phyloP scores from a whole-genome alignment of 2,797 vertebrate species.

The Echeneis naucrates region DNA sequence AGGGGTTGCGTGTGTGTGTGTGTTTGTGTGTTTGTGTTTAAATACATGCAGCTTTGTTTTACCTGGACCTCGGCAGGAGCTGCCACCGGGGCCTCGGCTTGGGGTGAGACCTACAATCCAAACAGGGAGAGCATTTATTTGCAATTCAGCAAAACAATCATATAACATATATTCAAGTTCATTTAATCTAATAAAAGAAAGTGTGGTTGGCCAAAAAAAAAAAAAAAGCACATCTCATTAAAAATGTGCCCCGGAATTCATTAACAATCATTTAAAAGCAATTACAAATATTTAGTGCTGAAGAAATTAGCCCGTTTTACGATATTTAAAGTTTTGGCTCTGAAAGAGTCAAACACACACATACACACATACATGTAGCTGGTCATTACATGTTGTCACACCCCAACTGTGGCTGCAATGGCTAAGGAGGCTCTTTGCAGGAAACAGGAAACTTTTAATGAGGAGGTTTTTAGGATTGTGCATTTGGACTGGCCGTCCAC shows the following conservation, averaged over 20 bases:
- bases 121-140: slow-evolving; percentile 11
- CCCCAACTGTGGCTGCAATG: slow-evolving; percentile 11
- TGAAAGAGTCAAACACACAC: slow-evolving; percentile 28
- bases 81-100: slow-evolving; percentile 41
- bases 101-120: slow-evolving; percentile 43
- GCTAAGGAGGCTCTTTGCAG: slow-evolving; percentile 4
- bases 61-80: slow-evolving; percentile 62
- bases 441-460: slow-evolving; percentile 23
- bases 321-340: slow-evolving; percentile 22
- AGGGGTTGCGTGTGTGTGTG: neutral
- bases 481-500: slow-evolving; percentile 1
- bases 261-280: too few species aligned
- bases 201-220: neutral
- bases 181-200: neutral
- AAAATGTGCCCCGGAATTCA: neutral
- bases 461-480: slow-evolving; percentile 7
- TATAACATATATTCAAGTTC: neutral
- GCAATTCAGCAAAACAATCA: neutral
- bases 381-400: slow-evolving; percentile 41
- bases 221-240: too few species aligned
- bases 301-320: neutral
- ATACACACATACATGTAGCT: neutral
- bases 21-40: neutral
- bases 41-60: slow-evolving; percentile 34
- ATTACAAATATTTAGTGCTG: neutral